Evolutionary conservation across 30 jellyfish, hydroid and myxozoan species (phyloP).

Genomic region (Morbakka virulenta): DNA sequence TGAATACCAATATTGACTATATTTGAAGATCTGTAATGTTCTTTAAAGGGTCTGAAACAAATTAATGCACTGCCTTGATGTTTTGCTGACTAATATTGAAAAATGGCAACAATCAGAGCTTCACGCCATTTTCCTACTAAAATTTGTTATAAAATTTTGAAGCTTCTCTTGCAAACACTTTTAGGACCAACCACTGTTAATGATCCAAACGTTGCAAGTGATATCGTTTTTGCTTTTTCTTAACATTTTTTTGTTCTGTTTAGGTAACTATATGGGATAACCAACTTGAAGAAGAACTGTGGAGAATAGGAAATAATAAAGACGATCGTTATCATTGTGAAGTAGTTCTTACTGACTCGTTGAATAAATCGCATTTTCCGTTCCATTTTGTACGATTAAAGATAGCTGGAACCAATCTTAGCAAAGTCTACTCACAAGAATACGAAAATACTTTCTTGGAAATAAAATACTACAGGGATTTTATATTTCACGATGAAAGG

Average conservation of each 20-base stretch:
- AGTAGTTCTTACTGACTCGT: neutral
- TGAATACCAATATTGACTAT: too few species aligned
- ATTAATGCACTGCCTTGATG: too few species aligned
- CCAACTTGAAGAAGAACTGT: neutral
- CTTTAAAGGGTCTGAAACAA: too few species aligned
- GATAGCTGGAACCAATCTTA: neutral
- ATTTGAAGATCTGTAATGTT: too few species aligned
- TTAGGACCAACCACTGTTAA: too few species aligned
- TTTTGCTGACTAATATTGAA: too few species aligned
- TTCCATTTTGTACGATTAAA: neutral
- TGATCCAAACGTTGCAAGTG: too few species aligned
- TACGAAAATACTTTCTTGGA: neutral
- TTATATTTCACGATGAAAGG: neutral
- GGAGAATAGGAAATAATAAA: neutral
- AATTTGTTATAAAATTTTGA: too few species aligned
- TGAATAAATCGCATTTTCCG: neutral
- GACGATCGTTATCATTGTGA: neutral
- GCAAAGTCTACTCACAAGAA: neutral
- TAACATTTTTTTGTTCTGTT: neutral
- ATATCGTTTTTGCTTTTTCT: too few species aligned
- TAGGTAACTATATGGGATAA: conserved; percentile 7
- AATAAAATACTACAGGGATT: neutral
- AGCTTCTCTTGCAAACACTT: too few species aligned
- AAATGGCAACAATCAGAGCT: too few species aligned
- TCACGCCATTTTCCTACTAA: too few species aligned